Percentiles rank a stretch among this genome's conserved stretches.
phyloP scores from a whole-genome alignment of 1,140 invertebrate species.

The Diploscapter pachys region DNA sequence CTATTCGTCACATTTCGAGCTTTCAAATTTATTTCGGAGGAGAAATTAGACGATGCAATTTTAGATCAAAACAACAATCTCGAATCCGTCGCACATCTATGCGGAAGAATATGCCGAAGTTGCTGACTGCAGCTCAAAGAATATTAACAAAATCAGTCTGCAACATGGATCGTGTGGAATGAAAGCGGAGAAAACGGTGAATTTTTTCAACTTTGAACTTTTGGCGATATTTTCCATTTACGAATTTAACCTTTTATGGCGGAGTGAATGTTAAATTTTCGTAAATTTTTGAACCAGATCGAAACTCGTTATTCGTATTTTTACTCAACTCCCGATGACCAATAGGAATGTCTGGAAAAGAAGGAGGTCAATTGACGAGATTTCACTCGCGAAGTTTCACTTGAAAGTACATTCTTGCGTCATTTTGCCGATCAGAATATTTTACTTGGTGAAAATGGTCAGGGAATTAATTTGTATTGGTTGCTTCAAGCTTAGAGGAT shows the following conservation, averaged over 20 bases:
- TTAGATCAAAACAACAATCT: conserved; percentile 50
- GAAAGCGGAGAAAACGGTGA: conserved; percentile 52
- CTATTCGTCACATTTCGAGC: conserved; percentile 4
- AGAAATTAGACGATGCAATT: background rate
- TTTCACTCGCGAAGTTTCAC: too few relatives aligned
- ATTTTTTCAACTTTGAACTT: background rate
- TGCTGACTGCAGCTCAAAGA: conserved; percentile 44
- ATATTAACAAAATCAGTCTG: conserved; percentile 53
- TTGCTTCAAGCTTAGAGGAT: too few relatives aligned
- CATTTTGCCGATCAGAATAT: too few relatives aligned
- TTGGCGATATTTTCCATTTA: background rate
- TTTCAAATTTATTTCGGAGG: background rate
- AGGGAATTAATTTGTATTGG: too few relatives aligned
- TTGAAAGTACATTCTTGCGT: too few relatives aligned
- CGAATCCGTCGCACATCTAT: conserved; percentile 57
- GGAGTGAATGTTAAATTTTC: too few relatives aligned
- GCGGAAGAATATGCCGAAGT: conserved; percentile 54
- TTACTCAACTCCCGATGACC: too few relatives aligned
- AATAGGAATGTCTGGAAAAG: too few relatives aligned
- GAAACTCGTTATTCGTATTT: too few relatives aligned
- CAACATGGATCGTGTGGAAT: conserved; percentile 56
- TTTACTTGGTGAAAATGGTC: too few relatives aligned
- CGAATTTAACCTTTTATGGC: background rate
- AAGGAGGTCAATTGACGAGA: too few relatives aligned
- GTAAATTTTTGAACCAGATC: too few relatives aligned